Percentiles rank a stretch among this genome's conserved stretches.
These are phyloP conservation scores for Protosalanx chinensis DNA, from an alignment of 2,797 vertebrate genomes.

Conservation along the genomic window DNA sequence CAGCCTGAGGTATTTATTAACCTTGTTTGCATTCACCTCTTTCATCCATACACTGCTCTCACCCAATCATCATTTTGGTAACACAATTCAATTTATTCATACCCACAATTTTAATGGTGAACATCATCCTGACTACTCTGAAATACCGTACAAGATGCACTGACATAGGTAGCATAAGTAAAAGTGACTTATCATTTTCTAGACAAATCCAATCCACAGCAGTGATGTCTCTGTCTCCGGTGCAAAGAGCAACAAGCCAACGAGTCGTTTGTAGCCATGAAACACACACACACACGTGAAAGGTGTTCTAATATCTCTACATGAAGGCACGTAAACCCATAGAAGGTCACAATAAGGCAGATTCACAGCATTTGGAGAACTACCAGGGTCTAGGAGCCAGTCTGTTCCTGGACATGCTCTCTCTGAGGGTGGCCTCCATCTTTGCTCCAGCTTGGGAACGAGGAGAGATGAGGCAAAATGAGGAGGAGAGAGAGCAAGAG, in stretches of 20 bases:
- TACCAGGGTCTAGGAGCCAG: slow-evolving; percentile 26
- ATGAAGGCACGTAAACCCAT: slow-evolving; percentile 81
- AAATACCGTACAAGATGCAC: background rate
- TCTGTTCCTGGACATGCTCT: slow-evolving; percentile 27
- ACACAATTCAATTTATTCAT: background rate
- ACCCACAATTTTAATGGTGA: background rate
- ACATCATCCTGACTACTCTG: background rate
- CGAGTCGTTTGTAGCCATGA: slow-evolving; percentile 53
- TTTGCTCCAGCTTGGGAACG: slow-evolving; percentile 31
- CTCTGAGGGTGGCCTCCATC: slow-evolving; percentile 11
- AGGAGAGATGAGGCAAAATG: slow-evolving; percentile 23
- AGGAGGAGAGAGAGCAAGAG: slow-evolving; percentile 30
- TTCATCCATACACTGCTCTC: background rate
- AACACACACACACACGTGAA: slow-evolving; percentile 32
- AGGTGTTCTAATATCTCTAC: slow-evolving; percentile 70
- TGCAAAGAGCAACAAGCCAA: slow-evolving; percentile 64
- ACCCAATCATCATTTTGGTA: background rate
- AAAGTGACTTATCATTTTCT: slow-evolving; percentile 73
- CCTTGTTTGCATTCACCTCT: background rate
- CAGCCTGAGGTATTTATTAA: background rate
- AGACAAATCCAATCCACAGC: slow-evolving; percentile 64
- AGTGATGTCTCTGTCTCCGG: slow-evolving; percentile 57
- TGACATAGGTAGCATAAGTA: slow-evolving; percentile 27
- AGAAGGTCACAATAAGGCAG: slow-evolving; percentile 79
- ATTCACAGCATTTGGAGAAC: slow-evolving; percentile 74